These are phyloP conservation scores for Hystrix brachyura DNA, from an alignment of 2,113 vertebrate genomes.

Conservation along the genomic window DNA sequence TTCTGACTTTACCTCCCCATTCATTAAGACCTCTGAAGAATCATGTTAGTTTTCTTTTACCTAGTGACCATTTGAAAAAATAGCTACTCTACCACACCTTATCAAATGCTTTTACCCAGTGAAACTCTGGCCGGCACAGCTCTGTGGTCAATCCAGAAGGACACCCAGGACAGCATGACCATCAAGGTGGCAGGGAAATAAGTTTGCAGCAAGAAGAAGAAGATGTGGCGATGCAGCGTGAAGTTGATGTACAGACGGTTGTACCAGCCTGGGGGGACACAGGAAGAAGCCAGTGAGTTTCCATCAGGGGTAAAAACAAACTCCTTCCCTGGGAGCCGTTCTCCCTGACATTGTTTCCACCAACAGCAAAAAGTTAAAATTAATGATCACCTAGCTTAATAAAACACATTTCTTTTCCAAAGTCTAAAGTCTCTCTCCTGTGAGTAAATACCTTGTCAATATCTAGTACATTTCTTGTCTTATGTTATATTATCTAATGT, in stretches of 20 bases:
- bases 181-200: constrained; percentile 96
- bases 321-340: background rate
- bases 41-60: background rate
- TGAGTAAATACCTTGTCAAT: background rate
- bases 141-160: constrained; percentile 96
- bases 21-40: background rate
- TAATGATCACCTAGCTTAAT: background rate
- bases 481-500: background rate
- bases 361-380: background rate
- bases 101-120: constrained; percentile 90
- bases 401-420: background rate
- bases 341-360: background rate
- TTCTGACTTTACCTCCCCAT: background rate
- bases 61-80: background rate
- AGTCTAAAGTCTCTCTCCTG: background rate
- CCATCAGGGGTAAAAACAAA: background rate
- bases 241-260: constrained; percentile 97
- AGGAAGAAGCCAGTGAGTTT: background rate
- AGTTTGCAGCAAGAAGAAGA: constrained; percentile 97
- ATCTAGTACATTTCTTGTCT: background rate
- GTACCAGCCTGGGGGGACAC: constrained; percentile 93
- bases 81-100: background rate
- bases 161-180: constrained; percentile 98
- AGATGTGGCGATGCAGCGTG: constrained; percentile 95
- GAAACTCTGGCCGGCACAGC: constrained; percentile 97